Evolutionary conservation across 92 coral and sea anemone species (phyloP), one percentile per base, ranked within the genome.

Genomic region (Meandrina meandrites): DNA sequence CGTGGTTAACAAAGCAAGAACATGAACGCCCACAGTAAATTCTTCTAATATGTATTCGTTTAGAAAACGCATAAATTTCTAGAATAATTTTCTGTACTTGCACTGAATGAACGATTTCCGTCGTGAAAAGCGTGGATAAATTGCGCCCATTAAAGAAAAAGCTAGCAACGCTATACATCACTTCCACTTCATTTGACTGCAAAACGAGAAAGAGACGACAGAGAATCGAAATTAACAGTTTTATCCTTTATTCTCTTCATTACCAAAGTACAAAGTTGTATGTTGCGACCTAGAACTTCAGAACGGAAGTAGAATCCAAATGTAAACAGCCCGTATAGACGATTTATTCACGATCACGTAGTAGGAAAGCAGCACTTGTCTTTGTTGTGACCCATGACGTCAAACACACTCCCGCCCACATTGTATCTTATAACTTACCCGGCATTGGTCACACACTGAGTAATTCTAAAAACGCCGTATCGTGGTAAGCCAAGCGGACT

Each of bases 291-390:
- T 28, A 28, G 73, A 50, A 84, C 66, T 76, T 85, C 67, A 77
- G 75, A 76, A 60, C 79, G 88, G 88, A 85, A 77, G 78, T 78
- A 76, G 79, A 85, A 42, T 53, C 76, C 77, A 78, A 85, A 48
- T 84, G 87, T 84, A 84, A 84, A 78, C 74, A 76, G 88, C 50
- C 82, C 22, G 79, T 48, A 58, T 76, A 85, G 83, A 64, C 82
- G 88, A 85, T 76, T 85, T 85, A 85, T 85, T 85, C 88, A 85
- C 76, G 88, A 85, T 85, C 88, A 85, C 88, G 88, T 85, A 85
- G 56, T 32, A 66, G 58, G 47, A 60, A 80, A 85, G 71, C 71
- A 78, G 83, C 37, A 76, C 69, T 75, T 57, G 56, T 34, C 78
- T 66, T 76, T 85, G 82, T 85, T 85, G 2, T 76, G 81, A 76